Evolutionary conservation across 2,888 invertebrate species (phyloP).

Genomic region (Allolobophora icterica): DNA sequence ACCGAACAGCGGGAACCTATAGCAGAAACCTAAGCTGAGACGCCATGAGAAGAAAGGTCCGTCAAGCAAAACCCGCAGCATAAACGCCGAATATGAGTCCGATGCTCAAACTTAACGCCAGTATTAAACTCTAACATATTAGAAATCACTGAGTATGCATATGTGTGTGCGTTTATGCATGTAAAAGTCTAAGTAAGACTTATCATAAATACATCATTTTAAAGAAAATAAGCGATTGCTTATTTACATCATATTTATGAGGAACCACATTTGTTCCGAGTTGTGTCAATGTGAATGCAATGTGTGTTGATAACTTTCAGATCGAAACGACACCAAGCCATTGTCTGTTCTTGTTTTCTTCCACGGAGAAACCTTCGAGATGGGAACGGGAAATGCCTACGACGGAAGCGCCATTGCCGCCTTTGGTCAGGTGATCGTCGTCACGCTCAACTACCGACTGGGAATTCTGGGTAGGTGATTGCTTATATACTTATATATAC

Average conservation of each 20-base stretch:
- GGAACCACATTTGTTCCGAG: neutral
- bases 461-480: constrained; percentile 78
- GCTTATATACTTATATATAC: neutral
- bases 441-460: constrained; percentile 93
- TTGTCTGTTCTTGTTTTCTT: constrained; percentile 84
- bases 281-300: neutral
- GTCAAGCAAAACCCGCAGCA: too few species aligned
- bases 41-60: too few species aligned
- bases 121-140: too few species aligned
- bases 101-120: too few species aligned
- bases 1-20: too few species aligned
- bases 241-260: neutral
- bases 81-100: too few species aligned
- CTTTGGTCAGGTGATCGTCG: constrained; percentile 87
- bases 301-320: neutral
- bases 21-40: too few species aligned
- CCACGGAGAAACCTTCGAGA: constrained; percentile 93
- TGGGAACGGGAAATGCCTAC: constrained; percentile 95
- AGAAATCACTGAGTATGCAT: too few species aligned
- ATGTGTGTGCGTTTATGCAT: neutral
- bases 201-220: too few species aligned
- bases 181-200: neutral
- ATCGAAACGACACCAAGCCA: constrained; percentile 31
- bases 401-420: constrained; percentile 93
- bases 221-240: neutral